Conservation (phyloP, 1,140 invertebrate genomes). For the Drusus annulatus region DNA sequence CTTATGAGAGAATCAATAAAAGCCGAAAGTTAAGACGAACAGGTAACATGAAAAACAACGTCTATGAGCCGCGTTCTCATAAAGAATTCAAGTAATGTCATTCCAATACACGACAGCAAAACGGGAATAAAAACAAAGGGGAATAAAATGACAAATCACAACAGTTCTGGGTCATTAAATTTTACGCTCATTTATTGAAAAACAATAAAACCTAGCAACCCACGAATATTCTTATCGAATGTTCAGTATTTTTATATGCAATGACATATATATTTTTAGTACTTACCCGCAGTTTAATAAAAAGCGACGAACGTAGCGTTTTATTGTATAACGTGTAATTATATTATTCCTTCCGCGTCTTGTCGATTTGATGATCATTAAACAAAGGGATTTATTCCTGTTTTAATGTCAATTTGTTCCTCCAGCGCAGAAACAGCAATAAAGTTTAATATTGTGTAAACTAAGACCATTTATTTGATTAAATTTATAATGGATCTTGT, state of each 20-base stretch:
- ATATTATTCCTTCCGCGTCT: slow-evolving; percentile 14
- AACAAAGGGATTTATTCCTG: slow-evolving; percentile 25
- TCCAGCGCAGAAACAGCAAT: neutral
- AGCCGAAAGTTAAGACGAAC: neutral
- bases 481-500: neutral
- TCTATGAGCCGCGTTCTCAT: slow-evolving; percentile 18
- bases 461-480: slow-evolving; percentile 27
- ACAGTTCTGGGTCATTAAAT: slow-evolving; percentile 58
- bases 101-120: slow-evolving; percentile 41
- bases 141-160: slow-evolving; percentile 58
- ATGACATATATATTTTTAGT: slow-evolving; percentile 28
- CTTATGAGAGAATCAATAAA: slow-evolving; percentile 23
- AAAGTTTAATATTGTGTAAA: slow-evolving; percentile 36
- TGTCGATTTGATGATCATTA: slow-evolving; percentile 32
- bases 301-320: neutral
- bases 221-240: slow-evolving; percentile 33
- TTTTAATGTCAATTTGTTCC: slow-evolving; percentile 28
- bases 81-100: slow-evolving; percentile 35
- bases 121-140: slow-evolving; percentile 52
- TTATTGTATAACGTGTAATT: slow-evolving; percentile 32
- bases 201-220: slow-evolving; percentile 51
- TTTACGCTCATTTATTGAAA: slow-evolving; percentile 59
- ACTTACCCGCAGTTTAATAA: neutral
- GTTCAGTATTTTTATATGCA: neutral
- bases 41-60: slow-evolving; percentile 22